Conservation (phyloP, 92 coral and sea anemone species). For the Heteractis magnifica region DNA sequence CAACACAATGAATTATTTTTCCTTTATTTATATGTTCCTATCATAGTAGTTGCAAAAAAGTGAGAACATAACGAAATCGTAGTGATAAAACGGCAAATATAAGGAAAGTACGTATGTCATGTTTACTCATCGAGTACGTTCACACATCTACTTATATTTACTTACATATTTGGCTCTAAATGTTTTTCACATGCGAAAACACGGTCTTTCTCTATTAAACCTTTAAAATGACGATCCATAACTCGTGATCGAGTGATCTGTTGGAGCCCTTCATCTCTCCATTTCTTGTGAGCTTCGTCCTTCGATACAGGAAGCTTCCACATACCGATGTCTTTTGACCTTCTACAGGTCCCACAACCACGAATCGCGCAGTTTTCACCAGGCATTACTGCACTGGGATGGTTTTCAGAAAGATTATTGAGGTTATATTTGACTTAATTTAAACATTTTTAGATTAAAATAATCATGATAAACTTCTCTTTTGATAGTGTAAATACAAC, state of each 20-base stretch:
- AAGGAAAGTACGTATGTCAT: background rate
- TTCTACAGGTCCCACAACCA: background rate
- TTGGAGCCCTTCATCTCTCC: constrained; percentile 41
- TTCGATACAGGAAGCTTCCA: constrained; percentile 45
- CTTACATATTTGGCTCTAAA: constrained; percentile 9
- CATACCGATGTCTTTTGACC: background rate
- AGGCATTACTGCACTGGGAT: constrained; percentile 19
- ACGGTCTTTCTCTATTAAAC: constrained; percentile 5
- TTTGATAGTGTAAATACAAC: too few species aligned
- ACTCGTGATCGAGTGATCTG: constrained; percentile 35
- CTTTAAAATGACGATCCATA: constrained; percentile 30
- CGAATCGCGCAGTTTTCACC: constrained; percentile 48
- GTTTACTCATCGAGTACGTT: constrained; percentile 29
- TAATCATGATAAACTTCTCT: too few species aligned
- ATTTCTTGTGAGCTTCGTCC: constrained; percentile 33
- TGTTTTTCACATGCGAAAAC: constrained; percentile 39
- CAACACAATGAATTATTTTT: background rate
- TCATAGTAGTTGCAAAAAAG: too few species aligned
- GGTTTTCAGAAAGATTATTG: too few species aligned
- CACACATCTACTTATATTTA: too few species aligned
- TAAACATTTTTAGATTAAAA: too few species aligned
- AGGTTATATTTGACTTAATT: too few species aligned
- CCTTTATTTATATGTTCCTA: too few species aligned
- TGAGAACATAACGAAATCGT: too few species aligned
- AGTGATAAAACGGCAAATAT: too few species aligned